Evolutionary conservation across 2,797 vertebrate genomes (phyloP), one percentile per base, ranked within the genome.

Genomic region (Malacoraja senta): DNA sequence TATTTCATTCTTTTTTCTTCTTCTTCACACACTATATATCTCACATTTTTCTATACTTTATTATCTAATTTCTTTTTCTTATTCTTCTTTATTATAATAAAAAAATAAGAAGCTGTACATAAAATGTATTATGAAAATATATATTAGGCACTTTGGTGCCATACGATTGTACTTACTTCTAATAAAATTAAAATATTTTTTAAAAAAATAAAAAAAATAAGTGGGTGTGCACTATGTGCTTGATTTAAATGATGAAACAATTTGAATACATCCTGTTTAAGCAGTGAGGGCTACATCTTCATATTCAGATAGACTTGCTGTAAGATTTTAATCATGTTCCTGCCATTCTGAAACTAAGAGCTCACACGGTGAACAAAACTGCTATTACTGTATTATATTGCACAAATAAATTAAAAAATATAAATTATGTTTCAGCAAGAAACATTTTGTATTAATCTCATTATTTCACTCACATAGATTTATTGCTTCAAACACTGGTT

Each of bases 371-470:
- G 88, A 72, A 91, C 65, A 91, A 91, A 53, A 91, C 65, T 90
- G 44, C 71, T 91, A 19, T 71, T 38, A 13, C 38, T 74, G 38
- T 76, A 53, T 92, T 76, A 92, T 92, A 74, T 17, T 86, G 53
- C 71, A 92, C 76, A 71, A 92, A 76, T 92, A 74, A 92, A 72
- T 74, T 92, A 88, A 68, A 53, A 92, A 6, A n/a, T 71, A 92
- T 76, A 92, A 92, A 92, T 76, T 92, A 92, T 76, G 71, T 12
- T 92, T 29, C 38, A 92, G 15, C 26, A 26, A 92, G 90, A 92
- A 74, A 58, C 21, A 38, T 92, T 92, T 92, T 35, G 10, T 92
- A 92, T 92, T 74, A 74, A 92, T 92, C 90, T 74, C 68, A 92
- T 92, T 92, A 58, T 92, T 92, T 92, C 44, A 58, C 90, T 92